phyloP scores from a whole-genome alignment of 2,797 vertebrate species.

The Cuculus canorus region DNA sequence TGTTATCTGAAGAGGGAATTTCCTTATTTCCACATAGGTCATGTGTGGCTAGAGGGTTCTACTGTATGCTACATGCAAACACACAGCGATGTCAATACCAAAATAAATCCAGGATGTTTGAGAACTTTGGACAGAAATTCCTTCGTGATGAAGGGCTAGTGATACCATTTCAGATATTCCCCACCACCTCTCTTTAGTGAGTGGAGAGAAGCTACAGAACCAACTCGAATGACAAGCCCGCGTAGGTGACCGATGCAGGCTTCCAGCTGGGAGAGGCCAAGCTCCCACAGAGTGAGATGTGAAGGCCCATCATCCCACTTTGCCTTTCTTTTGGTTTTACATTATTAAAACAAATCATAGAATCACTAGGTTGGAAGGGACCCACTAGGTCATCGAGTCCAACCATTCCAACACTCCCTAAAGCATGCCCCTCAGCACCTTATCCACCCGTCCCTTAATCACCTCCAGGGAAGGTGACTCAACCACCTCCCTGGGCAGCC shows the following conservation, averaged over 20 bases:
- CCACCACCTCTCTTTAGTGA: neutral
- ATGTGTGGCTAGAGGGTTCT: neutral
- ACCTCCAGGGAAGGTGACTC: too few relatives aligned
- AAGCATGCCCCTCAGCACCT: too few relatives aligned
- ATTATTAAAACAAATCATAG: neutral
- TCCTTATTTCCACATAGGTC: neutral
- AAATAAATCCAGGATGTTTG: neutral
- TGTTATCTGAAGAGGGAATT: neutral
- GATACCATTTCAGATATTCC: neutral
- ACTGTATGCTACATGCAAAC: neutral
- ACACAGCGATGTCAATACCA: neutral
- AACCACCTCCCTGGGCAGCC: too few relatives aligned
- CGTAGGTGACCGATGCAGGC: neutral
- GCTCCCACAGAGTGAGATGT: rapidly evolving
- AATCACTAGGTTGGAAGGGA: too few relatives aligned
- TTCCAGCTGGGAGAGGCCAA: neutral
- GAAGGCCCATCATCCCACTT: neutral
- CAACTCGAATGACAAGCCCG: neutral
- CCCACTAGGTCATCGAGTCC: too few relatives aligned
- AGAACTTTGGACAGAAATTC: neutral
- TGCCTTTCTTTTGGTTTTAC: neutral
- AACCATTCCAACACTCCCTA: too few relatives aligned
- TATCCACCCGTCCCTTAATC: too few relatives aligned
- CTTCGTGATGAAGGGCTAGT: neutral
- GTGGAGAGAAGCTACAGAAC: neutral